Conservation (phyloP, 2,113 vertebrate species). For the Eretmochelys imbricata region DNA sequence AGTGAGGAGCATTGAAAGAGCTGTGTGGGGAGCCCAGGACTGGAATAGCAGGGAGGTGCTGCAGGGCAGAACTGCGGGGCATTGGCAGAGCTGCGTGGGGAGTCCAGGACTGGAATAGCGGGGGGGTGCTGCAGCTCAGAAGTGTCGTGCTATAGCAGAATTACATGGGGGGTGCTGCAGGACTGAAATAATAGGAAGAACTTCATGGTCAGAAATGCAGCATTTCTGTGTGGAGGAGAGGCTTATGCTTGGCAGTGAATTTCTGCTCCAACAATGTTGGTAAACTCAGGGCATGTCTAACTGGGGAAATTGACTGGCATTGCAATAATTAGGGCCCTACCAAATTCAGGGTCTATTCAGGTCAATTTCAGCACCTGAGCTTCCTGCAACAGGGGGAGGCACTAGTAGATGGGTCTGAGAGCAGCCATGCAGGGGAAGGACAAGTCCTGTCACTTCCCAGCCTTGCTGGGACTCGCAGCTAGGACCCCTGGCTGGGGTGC, state of each 20-base stretch:
- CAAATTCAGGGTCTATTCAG: no score
- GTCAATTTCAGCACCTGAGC: no score
- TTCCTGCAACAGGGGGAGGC: no score
- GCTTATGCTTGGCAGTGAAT: neutral
- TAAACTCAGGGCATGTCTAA: slow-evolving; percentile 48
- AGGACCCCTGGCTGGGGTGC: no score
- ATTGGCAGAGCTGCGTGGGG: fast-evolving
- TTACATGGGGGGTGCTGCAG: neutral
- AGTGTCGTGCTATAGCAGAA: neutral
- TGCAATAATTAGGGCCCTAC: neutral
- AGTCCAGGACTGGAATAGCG: fast-evolving
- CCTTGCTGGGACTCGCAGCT: no score
- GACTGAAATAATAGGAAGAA: neutral
- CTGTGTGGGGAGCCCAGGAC: fast-evolving
- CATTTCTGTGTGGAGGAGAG: neutral
- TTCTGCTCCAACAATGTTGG: neutral
- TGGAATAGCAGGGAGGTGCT: neutral
- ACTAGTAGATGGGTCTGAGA: no score
- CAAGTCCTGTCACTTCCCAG: no score
- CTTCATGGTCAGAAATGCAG: neutral
- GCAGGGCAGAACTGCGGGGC: neutral
- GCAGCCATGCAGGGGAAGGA: no score
- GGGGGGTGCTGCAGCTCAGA: neutral
- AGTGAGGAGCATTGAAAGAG: neutral
- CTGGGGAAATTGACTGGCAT: slow-evolving; percentile 67